Evolutionary conservation across 2,888 invertebrate species (phyloP), one percentile per base, ranked within the genome.

Genomic region (Smittia aterrima): DNA sequence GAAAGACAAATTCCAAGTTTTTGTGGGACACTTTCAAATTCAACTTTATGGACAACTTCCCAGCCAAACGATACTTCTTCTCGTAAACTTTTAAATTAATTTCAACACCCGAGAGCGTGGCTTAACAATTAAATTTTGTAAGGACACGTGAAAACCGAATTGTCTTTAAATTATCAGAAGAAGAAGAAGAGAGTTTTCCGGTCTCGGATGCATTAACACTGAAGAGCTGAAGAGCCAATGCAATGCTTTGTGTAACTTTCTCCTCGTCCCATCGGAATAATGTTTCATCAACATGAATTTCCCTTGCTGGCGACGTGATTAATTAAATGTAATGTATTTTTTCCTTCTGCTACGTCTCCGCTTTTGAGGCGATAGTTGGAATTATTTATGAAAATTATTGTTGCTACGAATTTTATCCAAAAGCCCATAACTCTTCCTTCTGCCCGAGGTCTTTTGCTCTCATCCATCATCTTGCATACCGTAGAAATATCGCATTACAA

Each of bases 261-360:
- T 38, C 38, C 38, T 7, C 9, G 38, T 38, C 47, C 47, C 47
- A n/a, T 47, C 47, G 47, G 47, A 47, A 47, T 47, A 47, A 38
- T 38, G 47, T 47, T 47, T 16, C 47, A 47, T 47, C 16, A 47
- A 16, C 47, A 47, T 47, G 16, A 47, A n/a, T 47, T 47, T 16
- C 47, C 47, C 16, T 9, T n/a, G 16, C 47, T n/a, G 11, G 11
- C 13, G 11, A 66, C 66, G 66, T 66, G 66, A 66, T 66, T 66
- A 66, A 66, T 66, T 66, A 66, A 66, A 38, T 66, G 66, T 66
- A 66, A 66, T 66, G 25, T 16, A 38, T 66, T 66, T n/a, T n/a
- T n/a, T n/a, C 16, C 20, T 22, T 20, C 20, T 20, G 58, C 6
- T 58, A 4, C 2, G 3, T 13, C n/a, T n/a, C n/a, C n/a, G n/a